These are phyloP conservation scores for Orthochromis indermauri DNA, from an alignment of 2,113 vertebrate genomes.

Conservation along the genomic window DNA sequence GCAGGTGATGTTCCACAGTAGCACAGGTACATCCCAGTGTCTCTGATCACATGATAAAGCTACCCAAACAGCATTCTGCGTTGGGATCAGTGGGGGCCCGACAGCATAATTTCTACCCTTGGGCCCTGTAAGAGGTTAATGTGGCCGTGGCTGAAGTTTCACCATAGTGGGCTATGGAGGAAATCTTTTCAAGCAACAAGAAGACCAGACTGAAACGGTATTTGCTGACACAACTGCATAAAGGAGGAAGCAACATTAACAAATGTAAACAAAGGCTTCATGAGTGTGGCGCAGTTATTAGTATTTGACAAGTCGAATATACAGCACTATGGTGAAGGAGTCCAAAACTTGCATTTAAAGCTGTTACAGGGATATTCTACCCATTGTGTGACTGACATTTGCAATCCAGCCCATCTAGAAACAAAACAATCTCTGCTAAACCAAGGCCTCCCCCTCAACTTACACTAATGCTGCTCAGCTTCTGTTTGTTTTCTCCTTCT, in stretches of 20 bases:
- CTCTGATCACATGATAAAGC: background rate
- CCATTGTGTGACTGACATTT: background rate
- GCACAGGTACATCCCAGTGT: background rate
- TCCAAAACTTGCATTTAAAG: background rate
- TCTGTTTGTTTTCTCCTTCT: background rate
- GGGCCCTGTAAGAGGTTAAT: background rate
- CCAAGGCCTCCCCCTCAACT: background rate
- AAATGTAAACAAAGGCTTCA: background rate
- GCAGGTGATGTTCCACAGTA: background rate
- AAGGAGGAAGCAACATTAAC: background rate
- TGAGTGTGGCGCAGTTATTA: background rate
- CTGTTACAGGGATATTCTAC: background rate
- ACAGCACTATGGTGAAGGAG: background rate
- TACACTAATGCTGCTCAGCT: background rate
- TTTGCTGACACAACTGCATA: background rate
- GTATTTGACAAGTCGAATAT: background rate
- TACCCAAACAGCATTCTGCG: background rate
- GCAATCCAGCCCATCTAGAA: background rate
- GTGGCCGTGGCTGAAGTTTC: background rate
- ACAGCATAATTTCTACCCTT: background rate
- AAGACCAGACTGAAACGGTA: background rate
- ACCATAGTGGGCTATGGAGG: background rate
- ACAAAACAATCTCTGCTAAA: slow-evolving; percentile 4
- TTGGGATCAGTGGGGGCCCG: background rate
- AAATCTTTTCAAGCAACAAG: background rate